phyloP scores from a whole-genome alignment of 1,140 invertebrate genomes.

The Hylaeus volcanicus region DNA sequence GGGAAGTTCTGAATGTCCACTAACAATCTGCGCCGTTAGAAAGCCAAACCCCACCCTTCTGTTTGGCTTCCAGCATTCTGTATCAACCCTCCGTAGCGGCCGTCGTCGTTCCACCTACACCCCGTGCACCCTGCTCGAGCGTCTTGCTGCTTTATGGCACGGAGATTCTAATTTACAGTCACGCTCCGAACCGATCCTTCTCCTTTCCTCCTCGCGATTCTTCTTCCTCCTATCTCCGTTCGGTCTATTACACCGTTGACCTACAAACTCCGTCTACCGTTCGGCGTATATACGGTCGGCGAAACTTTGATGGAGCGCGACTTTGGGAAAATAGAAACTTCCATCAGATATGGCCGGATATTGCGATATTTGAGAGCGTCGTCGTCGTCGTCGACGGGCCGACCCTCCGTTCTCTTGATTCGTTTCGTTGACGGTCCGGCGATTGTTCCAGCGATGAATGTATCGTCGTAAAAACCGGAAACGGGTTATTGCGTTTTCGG shows the following conservation, averaged over 20 bases:
- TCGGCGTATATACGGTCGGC: conserved; percentile 28
- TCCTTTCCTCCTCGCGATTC: conserved; percentile 1
- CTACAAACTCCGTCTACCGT: conserved; percentile 22
- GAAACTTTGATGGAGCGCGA: conserved; percentile 62
- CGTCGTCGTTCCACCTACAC: conserved; percentile 12
- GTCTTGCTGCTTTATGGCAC: conserved; percentile 38
- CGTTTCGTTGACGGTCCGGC: conserved; percentile 2
- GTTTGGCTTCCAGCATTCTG: neutral
- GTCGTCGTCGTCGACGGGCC: conserved; percentile 14
- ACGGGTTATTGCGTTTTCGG: neutral
- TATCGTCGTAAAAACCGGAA: neutral
- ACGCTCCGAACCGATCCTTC: conserved; percentile 31
- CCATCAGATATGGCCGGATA: conserved; percentile 60
- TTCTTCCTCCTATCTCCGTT: neutral
- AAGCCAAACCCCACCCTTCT: neutral
- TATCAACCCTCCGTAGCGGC: conserved; percentile 32
- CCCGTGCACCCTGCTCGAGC: neutral
- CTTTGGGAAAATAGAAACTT: conserved; percentile 64
- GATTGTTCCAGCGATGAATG: conserved; percentile 1
- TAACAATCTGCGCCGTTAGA: conserved; percentile 68
- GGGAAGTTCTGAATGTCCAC: conserved; percentile 73
- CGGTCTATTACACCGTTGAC: conserved; percentile 40
- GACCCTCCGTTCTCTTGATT: neutral
- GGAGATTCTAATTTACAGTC: conserved; percentile 62
- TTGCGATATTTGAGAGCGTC: conserved; percentile 54